Evolutionary conservation across 2,888 invertebrate genomes (phyloP).

Genomic region (Podabrus alpinus): DNA sequence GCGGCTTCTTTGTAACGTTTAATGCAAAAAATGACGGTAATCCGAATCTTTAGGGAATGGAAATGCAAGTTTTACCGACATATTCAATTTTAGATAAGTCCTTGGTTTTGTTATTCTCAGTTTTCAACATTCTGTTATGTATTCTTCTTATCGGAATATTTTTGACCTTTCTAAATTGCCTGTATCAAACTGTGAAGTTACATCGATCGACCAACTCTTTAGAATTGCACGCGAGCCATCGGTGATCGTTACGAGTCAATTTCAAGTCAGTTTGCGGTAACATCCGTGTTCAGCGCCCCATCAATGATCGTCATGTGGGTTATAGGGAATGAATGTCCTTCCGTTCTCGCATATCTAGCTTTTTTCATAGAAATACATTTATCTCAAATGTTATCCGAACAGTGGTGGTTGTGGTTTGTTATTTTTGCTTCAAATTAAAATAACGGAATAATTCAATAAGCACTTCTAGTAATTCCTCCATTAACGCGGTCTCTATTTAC

Average conservation of each 20-base stretch:
- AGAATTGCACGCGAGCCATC: constrained; percentile 39
- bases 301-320: constrained; percentile 40
- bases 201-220: constrained; percentile 31
- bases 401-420: neutral
- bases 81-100: neutral
- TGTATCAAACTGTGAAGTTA: constrained; percentile 24
- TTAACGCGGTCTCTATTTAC: neutral
- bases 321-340: constrained; percentile 37
- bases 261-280: constrained; percentile 46
- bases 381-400: constrained; percentile 14
- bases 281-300: constrained; percentile 40
- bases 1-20: constrained; percentile 37
- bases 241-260: constrained; percentile 48
- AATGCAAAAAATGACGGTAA: constrained; percentile 31
- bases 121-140: constrained; percentile 12
- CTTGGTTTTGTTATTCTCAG: neutral
- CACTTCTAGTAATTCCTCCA: neutral
- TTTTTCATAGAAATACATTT: constrained; percentile 21
- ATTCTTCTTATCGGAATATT: constrained; percentile 23
- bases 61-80: constrained; percentile 12
- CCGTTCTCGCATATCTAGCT: constrained; percentile 10
- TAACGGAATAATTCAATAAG: neutral
- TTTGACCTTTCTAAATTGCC: constrained; percentile 26
- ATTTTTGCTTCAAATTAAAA: neutral
- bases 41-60: constrained; percentile 25